A percentile compares a stretch with the other conserved stretches of the same genome.
Conservation (phyloP, 2,797 vertebrate species). For the Aplochiton taeniatus region DNA sequence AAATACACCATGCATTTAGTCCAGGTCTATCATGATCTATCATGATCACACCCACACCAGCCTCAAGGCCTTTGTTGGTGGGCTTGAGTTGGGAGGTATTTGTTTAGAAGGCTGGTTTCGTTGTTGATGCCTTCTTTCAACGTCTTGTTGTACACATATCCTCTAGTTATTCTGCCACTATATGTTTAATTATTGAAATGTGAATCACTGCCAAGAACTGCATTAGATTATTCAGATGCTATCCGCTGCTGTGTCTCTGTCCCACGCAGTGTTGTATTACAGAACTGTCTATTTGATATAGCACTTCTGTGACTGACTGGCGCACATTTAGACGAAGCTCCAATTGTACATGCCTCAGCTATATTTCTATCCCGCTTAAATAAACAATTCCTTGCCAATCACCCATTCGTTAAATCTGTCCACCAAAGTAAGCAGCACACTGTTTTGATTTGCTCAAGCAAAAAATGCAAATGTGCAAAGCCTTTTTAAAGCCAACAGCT, state of each 20-base stretch:
- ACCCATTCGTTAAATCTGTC: constrained; percentile 9
- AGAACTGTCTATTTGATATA: no score
- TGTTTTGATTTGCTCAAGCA: constrained; percentile 41
- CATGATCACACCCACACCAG: constrained; percentile 2
- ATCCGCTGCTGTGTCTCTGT: no score
- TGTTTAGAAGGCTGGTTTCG: background rate
- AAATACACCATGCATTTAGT: constrained; percentile 34
- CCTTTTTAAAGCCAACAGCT: constrained; percentile 23
- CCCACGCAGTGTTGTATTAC: no score
- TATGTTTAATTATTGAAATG: no score
- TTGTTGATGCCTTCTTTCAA: background rate
- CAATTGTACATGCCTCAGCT: constrained; percentile 2
- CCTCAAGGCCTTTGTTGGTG: constrained; percentile 17
- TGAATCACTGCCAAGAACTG: no score
- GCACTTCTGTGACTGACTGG: background rate
- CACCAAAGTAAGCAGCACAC: constrained; percentile 31
- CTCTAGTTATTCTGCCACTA: background rate
- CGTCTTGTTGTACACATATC: background rate
- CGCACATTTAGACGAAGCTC: background rate
- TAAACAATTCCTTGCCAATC: constrained; percentile 9
- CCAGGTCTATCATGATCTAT: constrained; percentile 23
- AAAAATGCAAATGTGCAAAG: constrained; percentile 45
- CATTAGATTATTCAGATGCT: no score
- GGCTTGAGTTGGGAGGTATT: constrained; percentile 4
- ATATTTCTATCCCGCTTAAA: constrained; percentile 6